A percentile compares a stretch with the other conserved stretches of the same genome.
These are phyloP conservation scores for Eupithecia insigniata DNA, from an alignment of 2,888 invertebrate genomes.

Conservation along the genomic window DNA sequence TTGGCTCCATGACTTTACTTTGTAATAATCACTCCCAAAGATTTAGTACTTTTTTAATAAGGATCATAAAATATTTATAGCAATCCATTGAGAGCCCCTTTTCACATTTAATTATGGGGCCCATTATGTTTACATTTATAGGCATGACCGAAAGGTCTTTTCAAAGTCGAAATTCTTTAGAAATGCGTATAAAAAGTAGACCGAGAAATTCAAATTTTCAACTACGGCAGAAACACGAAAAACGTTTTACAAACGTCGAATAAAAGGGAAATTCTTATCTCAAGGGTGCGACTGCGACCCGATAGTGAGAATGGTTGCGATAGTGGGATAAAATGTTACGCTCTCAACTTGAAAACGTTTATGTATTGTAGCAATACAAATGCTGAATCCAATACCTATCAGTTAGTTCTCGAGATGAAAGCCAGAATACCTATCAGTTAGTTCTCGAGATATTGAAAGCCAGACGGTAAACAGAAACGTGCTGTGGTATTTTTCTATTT, in stretches of 20 bases:
- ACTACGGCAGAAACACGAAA: conserved; percentile 40
- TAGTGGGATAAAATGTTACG: conserved; percentile 26
- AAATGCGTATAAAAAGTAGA: conserved; percentile 31
- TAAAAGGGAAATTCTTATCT: conserved; percentile 37
- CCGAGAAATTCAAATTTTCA: conserved; percentile 32
- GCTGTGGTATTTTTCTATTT: background rate
- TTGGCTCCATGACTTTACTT: background rate
- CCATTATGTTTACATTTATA: conserved; percentile 32
- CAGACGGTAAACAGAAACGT: background rate
- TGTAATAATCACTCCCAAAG: conserved; percentile 12
- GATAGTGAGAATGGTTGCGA: conserved; percentile 30
- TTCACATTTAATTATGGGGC: conserved; percentile 34
- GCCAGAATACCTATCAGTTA: no score
- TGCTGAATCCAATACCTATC: conserved; percentile 4
- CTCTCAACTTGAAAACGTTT: conserved; percentile 25
- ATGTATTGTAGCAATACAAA: conserved; percentile 14
- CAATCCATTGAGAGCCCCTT: conserved; percentile 7
- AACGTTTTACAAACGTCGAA: conserved; percentile 39
- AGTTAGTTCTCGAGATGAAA: conserved; percentile 9
- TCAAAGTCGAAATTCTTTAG: conserved; percentile 35
- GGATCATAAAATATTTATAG: conserved; percentile 3
- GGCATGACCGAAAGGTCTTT: conserved; percentile 34
- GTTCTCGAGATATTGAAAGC: background rate
- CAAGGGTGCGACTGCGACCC: conserved; percentile 20
- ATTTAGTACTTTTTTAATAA: conserved; percentile 17